These are phyloP conservation scores for Petaurus breviceps DNA, from an alignment of 2,113 vertebrate genomes.

Conservation along the genomic window DNA sequence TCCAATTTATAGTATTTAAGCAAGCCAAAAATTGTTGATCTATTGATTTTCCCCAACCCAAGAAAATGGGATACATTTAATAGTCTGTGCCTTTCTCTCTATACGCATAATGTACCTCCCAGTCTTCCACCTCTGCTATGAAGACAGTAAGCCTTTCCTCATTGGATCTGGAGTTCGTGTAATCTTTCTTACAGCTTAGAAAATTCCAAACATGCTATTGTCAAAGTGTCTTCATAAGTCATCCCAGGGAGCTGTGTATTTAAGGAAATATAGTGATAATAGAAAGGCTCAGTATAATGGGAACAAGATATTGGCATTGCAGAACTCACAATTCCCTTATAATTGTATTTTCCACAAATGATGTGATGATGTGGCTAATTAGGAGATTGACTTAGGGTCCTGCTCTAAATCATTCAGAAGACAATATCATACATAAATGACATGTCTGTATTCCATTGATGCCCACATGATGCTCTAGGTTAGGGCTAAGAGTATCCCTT, in stretches of 20 bases:
- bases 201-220: slow-evolving; percentile 66
- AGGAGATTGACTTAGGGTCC: background rate
- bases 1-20: slow-evolving; percentile 6
- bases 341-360: slow-evolving; percentile 54
- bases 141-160: slow-evolving; percentile 25
- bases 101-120: slow-evolving; percentile 22
- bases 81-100: slow-evolving; percentile 36
- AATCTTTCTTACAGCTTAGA: slow-evolving; percentile 43
- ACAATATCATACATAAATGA: background rate
- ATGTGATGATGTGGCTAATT: slow-evolving; percentile 36
- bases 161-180: slow-evolving; percentile 64
- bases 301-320: slow-evolving; percentile 65
- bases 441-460: background rate
- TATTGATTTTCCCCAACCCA: background rate
- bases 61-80: slow-evolving; percentile 33
- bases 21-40: background rate
- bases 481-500: background rate
- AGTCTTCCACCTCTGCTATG: background rate
- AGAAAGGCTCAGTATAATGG: slow-evolving; percentile 63
- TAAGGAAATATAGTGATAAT: slow-evolving; percentile 74
- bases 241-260: slow-evolving; percentile 62
- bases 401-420: background rate
- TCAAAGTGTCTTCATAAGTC: slow-evolving; percentile 71
- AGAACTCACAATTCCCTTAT: slow-evolving; percentile 59
- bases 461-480: background rate